phyloP scores from a whole-genome alignment of 2,797 vertebrate species.

The Paramormyrops hopkinsi region DNA sequence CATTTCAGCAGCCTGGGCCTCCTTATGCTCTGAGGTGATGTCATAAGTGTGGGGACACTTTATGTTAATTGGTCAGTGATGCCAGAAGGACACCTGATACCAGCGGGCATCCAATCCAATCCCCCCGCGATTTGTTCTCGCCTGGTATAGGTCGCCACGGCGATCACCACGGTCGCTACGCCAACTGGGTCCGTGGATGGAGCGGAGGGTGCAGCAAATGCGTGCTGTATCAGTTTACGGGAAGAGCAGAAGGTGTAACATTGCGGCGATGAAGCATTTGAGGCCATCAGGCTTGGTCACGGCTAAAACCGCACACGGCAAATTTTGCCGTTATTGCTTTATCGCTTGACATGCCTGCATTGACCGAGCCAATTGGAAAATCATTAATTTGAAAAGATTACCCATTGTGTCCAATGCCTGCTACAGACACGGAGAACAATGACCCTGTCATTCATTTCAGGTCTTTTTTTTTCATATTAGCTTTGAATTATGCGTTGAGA shows the following conservation, averaged over 20 bases:
- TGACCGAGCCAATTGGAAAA: constrained; percentile 1
- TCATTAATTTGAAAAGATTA: constrained; percentile 6
- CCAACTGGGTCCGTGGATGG: neutral
- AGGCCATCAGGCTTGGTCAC: neutral
- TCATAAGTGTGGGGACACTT: neutral
- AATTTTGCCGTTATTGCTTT: neutral
- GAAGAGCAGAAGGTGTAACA: neutral
- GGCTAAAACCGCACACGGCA: neutral
- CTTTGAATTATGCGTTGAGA: constrained; percentile 6
- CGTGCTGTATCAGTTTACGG: neutral
- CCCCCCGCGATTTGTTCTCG: neutral
- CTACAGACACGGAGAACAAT: neutral
- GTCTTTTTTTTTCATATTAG: neutral
- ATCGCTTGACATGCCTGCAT: neutral
- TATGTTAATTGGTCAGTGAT: neutral
- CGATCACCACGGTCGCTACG: neutral
- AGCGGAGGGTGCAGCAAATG: neutral
- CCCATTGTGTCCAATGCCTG: neutral
- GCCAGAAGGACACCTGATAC: neutral
- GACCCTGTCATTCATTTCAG: neutral
- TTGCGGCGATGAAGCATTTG: neutral
- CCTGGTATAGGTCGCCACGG: neutral
- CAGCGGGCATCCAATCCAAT: neutral
- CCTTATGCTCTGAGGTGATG: neutral
- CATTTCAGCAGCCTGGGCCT: neutral